Evolutionary conservation across 2,888 invertebrate genomes (phyloP), one percentile per base, ranked within the genome.

Genomic region (Scaptomyza flava): DNA sequence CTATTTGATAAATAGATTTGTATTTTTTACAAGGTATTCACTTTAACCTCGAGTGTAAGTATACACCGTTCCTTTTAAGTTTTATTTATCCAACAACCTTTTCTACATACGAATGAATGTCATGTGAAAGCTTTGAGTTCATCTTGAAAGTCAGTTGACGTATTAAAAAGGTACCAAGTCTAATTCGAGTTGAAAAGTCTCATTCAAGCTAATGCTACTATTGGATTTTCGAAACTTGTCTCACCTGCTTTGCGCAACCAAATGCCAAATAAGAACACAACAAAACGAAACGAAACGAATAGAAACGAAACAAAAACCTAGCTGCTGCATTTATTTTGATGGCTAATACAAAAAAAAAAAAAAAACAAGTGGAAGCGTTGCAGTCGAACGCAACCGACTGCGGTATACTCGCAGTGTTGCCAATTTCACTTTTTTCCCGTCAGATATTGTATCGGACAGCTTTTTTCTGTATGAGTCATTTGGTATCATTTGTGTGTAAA

Each of bases 271-370:
- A 45, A 53, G 47, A 60, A 53, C 42, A 71, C 53, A 27, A 27
- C 27, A 27, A 27, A 6, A 48, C 7, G 17, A 56, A 33, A 3
- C 31, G n/a, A 56, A 51, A 33, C 41, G 53, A 61, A 48, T 20
- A n/a, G n/a, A n/a, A n/a, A n/a, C 34, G 31, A 31, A 68, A 57
- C 61, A 61, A 58, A 71, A 78, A 71, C 81, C 81, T 66, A 77
- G 68, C 65, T 83, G 71, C 62, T 79, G 76, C 72, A 81, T 81
- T 84, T 77, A 81, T 81, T 84, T 88, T 83, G 75, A 77, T 84
- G 76, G 79, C 72, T 74, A 74, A 77, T 68, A 74, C 60, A 79
- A 67, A 61, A 58, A 72, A 20, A n/a, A n/a, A n/a, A n/a, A n/a
- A n/a, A n/a, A n/a, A n/a, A n/a, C n/a, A n/a, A n/a, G n/a, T n/a